Evolutionary conservation across 2,888 invertebrate species (phyloP), one percentile per base, ranked within the genome.

Genomic region (Polydrusus tereticollis): DNA sequence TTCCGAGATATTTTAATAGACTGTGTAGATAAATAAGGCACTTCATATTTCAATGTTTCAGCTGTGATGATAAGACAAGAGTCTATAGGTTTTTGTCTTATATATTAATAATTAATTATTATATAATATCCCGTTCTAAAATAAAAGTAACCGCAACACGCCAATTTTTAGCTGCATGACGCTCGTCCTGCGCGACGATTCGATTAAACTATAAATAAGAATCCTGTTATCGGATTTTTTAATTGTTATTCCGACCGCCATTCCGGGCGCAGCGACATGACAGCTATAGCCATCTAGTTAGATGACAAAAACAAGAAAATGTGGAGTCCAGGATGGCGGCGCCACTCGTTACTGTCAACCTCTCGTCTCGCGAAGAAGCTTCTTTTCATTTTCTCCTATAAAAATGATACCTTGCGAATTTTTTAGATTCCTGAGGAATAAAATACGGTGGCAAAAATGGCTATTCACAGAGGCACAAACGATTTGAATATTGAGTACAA

Each of bases 151-250:
- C 60, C 52, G 45, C 58, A 23, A 41, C 47, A 33, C 41, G 23
- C 41, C 45, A 66, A 72, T 72, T 66, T 64, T 64, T 57, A 63
- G 16, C 57, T 45, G n/a, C n/a, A n/a, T n/a, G 45, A 59, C 55
- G 43, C 16, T 47, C 16, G 47, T 29, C 21, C 10, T 29, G 36
- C 29, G 10, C 50, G 43, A 36, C 59, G 73, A 75, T 76, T 72
- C 74, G 80, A 80, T 80, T 80, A 79, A 81, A 82, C 80, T 80
- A 82, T 82, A 82, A 81, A 81, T 80, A 82, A 81, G 80, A 80
- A 80, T 81, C 81, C 80, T 81, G 82, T 80, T 82, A 81, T 80
- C 77, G 81, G 78, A 79, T 82, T 82, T 83, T 83, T 82, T 80
- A 81, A 82, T 81, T 81, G 80, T 76, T 77, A 78, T 79, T 81